A percentile compares a stretch with the other conserved stretches of the same genome.
Evolutionary conservation across 1,140 invertebrate species (phyloP).

Genomic region (Orchestia grillus): DNA sequence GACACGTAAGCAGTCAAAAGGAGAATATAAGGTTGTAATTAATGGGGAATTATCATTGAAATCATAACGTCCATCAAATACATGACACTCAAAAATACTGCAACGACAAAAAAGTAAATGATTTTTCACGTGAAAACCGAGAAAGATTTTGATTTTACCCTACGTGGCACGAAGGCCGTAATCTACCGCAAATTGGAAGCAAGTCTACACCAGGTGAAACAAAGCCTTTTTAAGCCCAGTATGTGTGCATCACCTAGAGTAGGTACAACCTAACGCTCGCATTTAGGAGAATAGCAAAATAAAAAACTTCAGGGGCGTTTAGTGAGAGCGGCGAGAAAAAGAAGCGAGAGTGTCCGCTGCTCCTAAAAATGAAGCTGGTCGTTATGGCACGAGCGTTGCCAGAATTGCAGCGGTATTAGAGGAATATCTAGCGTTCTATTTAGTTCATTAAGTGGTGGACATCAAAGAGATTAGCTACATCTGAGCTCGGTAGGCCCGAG

Average conservation of each 20-base stretch:
- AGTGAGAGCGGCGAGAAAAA: background rate
- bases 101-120: background rate
- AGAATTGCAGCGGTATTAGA: background rate
- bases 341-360: background rate
- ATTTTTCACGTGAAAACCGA: background rate
- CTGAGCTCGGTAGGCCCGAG: conserved; percentile 18
- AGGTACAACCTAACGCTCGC: background rate
- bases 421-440: conserved; percentile 22
- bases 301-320: background rate
- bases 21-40: no score
- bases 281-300: background rate
- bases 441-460: conserved; percentile 3
- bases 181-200: background rate
- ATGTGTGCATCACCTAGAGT: background rate
- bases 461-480: conserved; percentile 42
- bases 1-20: background rate
- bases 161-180: background rate
- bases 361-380: background rate
- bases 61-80: background rate
- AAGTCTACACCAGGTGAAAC: background rate
- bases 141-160: background rate
- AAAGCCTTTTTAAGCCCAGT: background rate
- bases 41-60: no score
- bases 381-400: background rate
- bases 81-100: background rate